Percentiles rank a stretch among this genome's conserved stretches.
Conservation (phyloP, 2,113 vertebrate species). For the Ophthalmolycus amberensis region DNA sequence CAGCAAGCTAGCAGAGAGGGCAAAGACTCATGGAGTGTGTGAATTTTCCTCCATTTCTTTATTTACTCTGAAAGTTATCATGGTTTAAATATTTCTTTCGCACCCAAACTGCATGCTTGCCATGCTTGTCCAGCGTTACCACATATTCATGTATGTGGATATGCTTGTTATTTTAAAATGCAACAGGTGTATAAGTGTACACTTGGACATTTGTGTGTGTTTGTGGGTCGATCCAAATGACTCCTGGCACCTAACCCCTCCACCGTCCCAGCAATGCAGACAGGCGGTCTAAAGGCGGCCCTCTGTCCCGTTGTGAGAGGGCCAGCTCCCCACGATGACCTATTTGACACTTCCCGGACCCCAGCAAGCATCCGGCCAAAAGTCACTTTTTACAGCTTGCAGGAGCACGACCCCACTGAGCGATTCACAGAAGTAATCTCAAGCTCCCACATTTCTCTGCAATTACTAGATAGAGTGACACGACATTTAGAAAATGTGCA, state of each 20-base stretch:
- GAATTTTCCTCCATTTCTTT: slow-evolving; percentile 30
- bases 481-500: not conserved
- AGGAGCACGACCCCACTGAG: slow-evolving; percentile 10
- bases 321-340: slow-evolving; percentile 49
- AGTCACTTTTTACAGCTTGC: slow-evolving; percentile 61
- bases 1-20: not conserved
- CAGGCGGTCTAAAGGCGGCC: slow-evolving; percentile 63
- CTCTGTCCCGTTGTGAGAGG: slow-evolving; percentile 53
- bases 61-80: slow-evolving; percentile 22
- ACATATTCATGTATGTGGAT: slow-evolving; percentile 17
- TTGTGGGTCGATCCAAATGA: slow-evolving; percentile 44
- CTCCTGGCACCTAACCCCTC: slow-evolving; percentile 57
- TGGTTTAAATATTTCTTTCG: slow-evolving; percentile 40
- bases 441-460: not conserved
- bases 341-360: slow-evolving; percentile 74
- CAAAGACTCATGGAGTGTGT: slow-evolving; percentile 19
- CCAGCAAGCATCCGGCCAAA: slow-evolving; percentile 54
- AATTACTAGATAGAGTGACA: not conserved
- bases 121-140: slow-evolving; percentile 11
- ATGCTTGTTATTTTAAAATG: slow-evolving; percentile 61
- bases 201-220: not conserved
- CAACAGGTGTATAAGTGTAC: slow-evolving; percentile 57
- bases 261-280: slow-evolving; percentile 72
- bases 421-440: not conserved
- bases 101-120: slow-evolving; percentile 31